Percentiles rank a stretch among this genome's conserved stretches.
Evolutionary conservation across 2,797 vertebrate genomes (phyloP).

Genomic region (Oreonectes daqikongensis): DNA sequence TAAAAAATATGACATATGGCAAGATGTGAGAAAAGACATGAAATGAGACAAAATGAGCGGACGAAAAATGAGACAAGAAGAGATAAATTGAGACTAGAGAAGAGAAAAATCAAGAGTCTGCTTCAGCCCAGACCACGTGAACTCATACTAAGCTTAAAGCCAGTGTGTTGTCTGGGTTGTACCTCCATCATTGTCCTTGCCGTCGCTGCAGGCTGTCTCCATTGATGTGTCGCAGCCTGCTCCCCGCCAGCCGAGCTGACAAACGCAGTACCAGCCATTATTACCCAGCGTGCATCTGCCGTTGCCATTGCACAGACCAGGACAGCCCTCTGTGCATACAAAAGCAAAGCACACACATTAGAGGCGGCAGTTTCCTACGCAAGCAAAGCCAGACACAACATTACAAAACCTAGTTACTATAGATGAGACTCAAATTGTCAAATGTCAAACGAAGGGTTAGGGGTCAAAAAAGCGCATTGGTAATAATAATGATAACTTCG

Average conservation of each 20-base stretch:
- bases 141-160: slow-evolving; percentile 18
- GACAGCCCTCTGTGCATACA: slow-evolving; percentile 92
- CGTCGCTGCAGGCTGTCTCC: slow-evolving; percentile 94
- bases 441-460: slow-evolving; percentile 4
- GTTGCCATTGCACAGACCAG: slow-evolving; percentile 95
- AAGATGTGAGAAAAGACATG: neutral
- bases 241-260: slow-evolving; percentile 98
- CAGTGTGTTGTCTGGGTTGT: slow-evolving; percentile 68
- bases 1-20: neutral
- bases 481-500: slow-evolving; percentile 62
- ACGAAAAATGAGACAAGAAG: neutral
- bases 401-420: slow-evolving; percentile 12
- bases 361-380: slow-evolving; percentile 29
- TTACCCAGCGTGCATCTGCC: slow-evolving; percentile 97
- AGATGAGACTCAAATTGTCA: neutral
- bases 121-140: neutral
- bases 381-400: neutral
- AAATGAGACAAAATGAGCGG: neutral
- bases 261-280: slow-evolving; percentile 97
- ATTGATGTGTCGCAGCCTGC: slow-evolving; percentile 95
- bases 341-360: slow-evolving; percentile 59
- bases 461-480: slow-evolving; percentile 23
- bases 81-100: neutral
- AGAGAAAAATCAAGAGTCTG: neutral
- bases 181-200: slow-evolving; percentile 99